Evolutionary conservation across 2,797 vertebrate genomes (phyloP).

Genomic region (Peromyscus melanophrys): DNA sequence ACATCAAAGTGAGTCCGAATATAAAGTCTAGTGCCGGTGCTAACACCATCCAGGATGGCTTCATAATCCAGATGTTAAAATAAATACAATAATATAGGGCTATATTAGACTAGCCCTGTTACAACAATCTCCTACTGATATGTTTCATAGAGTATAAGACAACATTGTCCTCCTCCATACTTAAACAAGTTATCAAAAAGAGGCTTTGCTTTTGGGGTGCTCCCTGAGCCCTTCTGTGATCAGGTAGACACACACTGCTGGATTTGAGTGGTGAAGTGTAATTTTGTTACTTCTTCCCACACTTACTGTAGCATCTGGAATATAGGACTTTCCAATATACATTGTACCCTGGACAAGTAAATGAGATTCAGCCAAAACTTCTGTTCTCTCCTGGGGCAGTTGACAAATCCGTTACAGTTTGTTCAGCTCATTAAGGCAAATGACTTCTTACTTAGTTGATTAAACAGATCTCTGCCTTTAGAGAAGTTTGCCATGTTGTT

Average conservation of each 20-base stretch:
- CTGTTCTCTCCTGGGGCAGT: neutral
- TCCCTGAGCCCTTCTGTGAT: neutral
- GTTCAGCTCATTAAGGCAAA: neutral
- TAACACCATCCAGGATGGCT: neutral
- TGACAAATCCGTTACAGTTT: neutral
- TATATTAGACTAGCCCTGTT: neutral
- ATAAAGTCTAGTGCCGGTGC: neutral
- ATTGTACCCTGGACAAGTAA: neutral
- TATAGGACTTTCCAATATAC: neutral
- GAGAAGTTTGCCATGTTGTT: neutral
- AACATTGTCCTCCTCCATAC: neutral
- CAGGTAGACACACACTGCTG: neutral
- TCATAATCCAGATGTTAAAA: neutral
- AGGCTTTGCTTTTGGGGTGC: neutral
- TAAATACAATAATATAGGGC: neutral
- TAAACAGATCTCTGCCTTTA: constrained; percentile 59
- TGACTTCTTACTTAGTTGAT: constrained; percentile 63
- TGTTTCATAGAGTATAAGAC: neutral
- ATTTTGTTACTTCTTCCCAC: neutral
- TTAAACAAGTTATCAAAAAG: neutral
- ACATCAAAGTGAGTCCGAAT: constrained; percentile 12
- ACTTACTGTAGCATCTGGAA: neutral
- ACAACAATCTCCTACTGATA: constrained; percentile 8
- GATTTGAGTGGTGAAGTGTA: neutral
- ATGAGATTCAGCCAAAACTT: neutral